Evolutionary conservation across 2,888 invertebrate species (phyloP), one percentile per base, ranked within the genome.

Genomic region (Idaea dimidiata): DNA sequence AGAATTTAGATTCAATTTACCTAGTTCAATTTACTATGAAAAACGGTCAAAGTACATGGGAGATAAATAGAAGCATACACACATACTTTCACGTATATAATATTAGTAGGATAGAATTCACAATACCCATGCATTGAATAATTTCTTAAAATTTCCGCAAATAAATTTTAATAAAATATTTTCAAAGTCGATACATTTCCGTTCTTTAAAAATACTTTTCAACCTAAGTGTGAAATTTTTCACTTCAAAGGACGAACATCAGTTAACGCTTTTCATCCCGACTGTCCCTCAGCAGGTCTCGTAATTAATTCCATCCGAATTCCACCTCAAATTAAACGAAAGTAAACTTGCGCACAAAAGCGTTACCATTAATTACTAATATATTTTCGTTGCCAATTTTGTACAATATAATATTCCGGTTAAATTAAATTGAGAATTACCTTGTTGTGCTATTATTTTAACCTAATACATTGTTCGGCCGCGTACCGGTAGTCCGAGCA

Each of bases 371-470:
- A 57, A 31, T 57, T 31, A 59, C 17, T 59, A 53, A 59, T 59
- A 57, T 17, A 56, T 56, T 56, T 56, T 56, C 56, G 56, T 56
- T 56, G 14, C 14, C 56, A 56, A 56, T 56, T 56, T 56, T 56
- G 59, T 60, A 43, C 64, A 69, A 67, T 69, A 69, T 70, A 72
- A 69, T 69, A 70, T 68, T 66, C 59, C 60, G 58, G 60, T 59
- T 62, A 72, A 76, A 73, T 74, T 72, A 72, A 74, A 76, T 76
- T 74, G 72, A 70, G 77, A 77, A 76, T 78, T 75, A 74, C 70
- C 71, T 66, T 70, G 72, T 69, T 71, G 66, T 62, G 69, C 68
- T 59, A 72, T 78, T 73, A 79, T 76, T 77, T 75, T 65, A 74
- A 68, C 71, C 69, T 66, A 68, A 75, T 70, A 72, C 73, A 71